Evolutionary conservation across 2,797 vertebrate species (phyloP), one percentile per base, ranked within the genome.

Genomic region (Hypotaenidia philippensis): DNA sequence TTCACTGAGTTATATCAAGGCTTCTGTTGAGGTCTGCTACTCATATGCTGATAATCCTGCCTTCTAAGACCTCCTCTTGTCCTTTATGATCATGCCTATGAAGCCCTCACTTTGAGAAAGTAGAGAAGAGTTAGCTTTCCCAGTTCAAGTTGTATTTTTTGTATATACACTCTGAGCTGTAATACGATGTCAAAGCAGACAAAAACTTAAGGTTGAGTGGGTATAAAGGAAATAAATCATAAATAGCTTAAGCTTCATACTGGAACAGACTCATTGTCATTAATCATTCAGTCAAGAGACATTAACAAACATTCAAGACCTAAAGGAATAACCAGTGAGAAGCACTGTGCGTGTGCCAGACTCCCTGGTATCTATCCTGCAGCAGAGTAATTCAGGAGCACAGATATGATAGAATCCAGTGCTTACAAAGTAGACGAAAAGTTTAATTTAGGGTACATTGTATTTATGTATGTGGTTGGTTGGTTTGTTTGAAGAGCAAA

Each of bases 141-240:
- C 59, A 70, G 40, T 40, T 64, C 18, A 64, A 38, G 31, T 13
- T 78, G 19, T 31, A 10, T 15, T 68, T 83, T 75, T 45, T 50
- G 5, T 26, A 38, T 50, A 13, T 38, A 21, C 9, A 15, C 14
- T 82, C 16, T 36, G 31, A 53, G 8, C 25, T 71, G 34, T 56
- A 78, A 45, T 50, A 59, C 65, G 27, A 86, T 68, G 45, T 82
- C 59, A 89, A 89, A 95, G 61, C 29, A 89, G 78, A 84, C 25
- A 71, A 14, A 83, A 90, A 44, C 32, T 75, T 71, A 56, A 68
- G 13, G 26, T 17, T 84, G 22, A 89, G 32, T 34, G 27, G 5
- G 11, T 61, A 18, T 72, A 76, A 93, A 79, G n/a, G 40, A 84
- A 87, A 91, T 71, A 91, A 91, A 82, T 84, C 6, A 27, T 87